Evolutionary conservation across 2,797 vertebrate genomes (phyloP), one percentile per base, ranked within the genome.

Genomic region (Tachyglossus aculeatus): DNA sequence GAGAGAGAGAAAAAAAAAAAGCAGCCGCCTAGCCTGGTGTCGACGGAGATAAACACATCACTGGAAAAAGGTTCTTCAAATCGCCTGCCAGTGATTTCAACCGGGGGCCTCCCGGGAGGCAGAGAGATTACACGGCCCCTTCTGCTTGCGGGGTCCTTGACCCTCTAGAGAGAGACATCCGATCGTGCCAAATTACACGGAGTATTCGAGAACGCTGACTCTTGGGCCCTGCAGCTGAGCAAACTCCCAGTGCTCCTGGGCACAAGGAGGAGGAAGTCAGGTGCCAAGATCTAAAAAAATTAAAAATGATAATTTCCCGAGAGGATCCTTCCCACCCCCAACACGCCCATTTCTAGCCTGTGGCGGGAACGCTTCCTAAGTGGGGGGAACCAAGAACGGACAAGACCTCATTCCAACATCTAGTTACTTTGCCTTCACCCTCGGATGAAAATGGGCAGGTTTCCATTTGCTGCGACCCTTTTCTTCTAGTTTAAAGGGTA

Each of bases 401-500:
- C n/a, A n/a, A n/a, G n/a, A n/a, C n/a, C n/a, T n/a, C n/a, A n/a
- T n/a, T n/a, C n/a, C n/a, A n/a, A n/a, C n/a, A n/a, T n/a, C n/a
- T n/a, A n/a, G n/a, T n/a, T n/a, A n/a, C n/a, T n/a, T n/a, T n/a
- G n/a, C n/a, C n/a, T n/a, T n/a, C n/a, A n/a, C n/a, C n/a, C n/a
- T n/a, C n/a, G n/a, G n/a, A n/a, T n/a, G n/a, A n/a, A 33, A 29
- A 8, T n/a, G 16, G 8, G 25, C 27, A 50, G 7, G 43, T 48
- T 47, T 10, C 0, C 2, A 25, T 13, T 32, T 45, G 19, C 6
- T 7, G 69, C 71, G 59, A 62, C 0, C 21, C 19, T 66, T 71
- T 74, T 9, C 24, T 75, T 69, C 4, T 7, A 74, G 63, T 79
- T 51, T 31, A 57, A 43, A 57, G 44, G 41, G 47, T 19, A 74